phyloP scores from a whole-genome alignment of 1,140 invertebrate species.

The Drosophila sulfurigaster region DNA sequence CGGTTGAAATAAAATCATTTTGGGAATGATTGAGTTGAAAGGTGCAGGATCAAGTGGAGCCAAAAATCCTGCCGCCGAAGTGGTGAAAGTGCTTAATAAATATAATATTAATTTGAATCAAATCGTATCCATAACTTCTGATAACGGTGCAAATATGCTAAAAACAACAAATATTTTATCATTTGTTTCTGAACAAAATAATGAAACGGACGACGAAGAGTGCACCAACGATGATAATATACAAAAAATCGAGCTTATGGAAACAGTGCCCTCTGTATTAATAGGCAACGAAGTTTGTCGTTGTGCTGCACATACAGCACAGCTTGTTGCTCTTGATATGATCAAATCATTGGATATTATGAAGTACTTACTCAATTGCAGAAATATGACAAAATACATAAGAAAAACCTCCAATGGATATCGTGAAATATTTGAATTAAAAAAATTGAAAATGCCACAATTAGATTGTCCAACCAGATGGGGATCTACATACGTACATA shows the following conservation, averaged over 20 bases:
- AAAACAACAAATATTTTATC: no score
- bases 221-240: no score
- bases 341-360: conserved; percentile 7
- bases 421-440: conserved; percentile 23
- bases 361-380: no score
- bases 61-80: conserved; percentile 21
- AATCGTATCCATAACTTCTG: conserved; percentile 24
- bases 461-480: conserved; percentile 39
- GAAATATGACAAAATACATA: no score
- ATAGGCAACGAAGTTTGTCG: not conserved
- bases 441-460: conserved; percentile 29
- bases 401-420: no score
- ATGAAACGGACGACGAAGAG: no score
- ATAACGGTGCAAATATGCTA: conserved; percentile 4
- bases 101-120: conserved; percentile 6
- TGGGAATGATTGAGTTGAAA: conserved; percentile 25
- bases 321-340: no score
- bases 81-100: conserved; percentile 13
- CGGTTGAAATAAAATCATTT: conserved; percentile 22
- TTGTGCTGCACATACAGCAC: no score
- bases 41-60: conserved; percentile 12
- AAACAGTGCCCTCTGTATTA: no score
- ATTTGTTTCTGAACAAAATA: no score
- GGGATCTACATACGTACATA: conserved; percentile 36
- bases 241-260: no score